A percentile compares a stretch with the other conserved stretches of the same genome.
Evolutionary conservation across 2,113 vertebrate genomes (phyloP).

Genomic region (Todiramphus chloris): DNA sequence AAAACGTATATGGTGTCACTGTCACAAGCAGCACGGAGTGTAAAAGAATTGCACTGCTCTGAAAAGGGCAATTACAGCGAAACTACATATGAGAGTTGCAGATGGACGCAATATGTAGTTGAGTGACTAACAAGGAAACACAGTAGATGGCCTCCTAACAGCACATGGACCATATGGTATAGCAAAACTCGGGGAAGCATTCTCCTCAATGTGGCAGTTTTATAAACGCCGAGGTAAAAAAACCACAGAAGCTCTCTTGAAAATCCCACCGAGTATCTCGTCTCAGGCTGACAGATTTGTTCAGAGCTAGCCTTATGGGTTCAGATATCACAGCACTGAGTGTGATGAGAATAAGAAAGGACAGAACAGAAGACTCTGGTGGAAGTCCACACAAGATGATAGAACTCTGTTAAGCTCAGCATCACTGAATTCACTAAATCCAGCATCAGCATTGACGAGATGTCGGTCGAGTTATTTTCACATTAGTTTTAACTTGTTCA

Average conservation of each 20-base stretch:
- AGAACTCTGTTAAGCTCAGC: not conserved
- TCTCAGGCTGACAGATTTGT: conserved; percentile 21
- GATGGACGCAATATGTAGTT: conserved; percentile 62
- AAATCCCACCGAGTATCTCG: conserved; percentile 18
- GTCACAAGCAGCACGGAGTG: conserved; percentile 1
- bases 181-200: conserved; percentile 38
- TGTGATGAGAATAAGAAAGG: not conserved
- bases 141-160: conserved; percentile 54
- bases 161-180: conserved; percentile 51
- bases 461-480: not conserved
- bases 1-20: not conserved
- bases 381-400: not conserved
- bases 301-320: not conserved
- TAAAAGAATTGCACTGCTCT: conserved; percentile 19
- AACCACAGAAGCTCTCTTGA: not conserved
- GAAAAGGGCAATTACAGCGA: conserved; percentile 59
- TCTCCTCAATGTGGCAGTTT: conserved; percentile 54
- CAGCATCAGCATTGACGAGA: not conserved
- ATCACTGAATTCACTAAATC: not conserved
- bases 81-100: conserved; percentile 50
- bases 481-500: not conserved
- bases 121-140: conserved; percentile 68
- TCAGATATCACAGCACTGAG: not conserved
- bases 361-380: not conserved
- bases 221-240: conserved; percentile 53